phyloP scores from a whole-genome alignment of 2,113 vertebrate species.

The Micronycteris hirsuta region DNA sequence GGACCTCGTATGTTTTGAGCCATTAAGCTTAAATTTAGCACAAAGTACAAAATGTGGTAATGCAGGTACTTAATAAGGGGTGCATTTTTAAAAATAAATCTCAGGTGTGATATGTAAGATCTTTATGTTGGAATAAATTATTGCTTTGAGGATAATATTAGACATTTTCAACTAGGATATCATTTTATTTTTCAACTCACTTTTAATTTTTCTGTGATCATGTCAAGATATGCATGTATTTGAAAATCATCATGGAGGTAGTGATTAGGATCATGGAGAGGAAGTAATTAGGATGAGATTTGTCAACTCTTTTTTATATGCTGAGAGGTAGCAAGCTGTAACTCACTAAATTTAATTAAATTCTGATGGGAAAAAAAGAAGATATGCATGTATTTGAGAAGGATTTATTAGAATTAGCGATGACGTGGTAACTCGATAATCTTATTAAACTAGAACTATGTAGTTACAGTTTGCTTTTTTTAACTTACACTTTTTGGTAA shows the following conservation, averaged over 20 bases:
- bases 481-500: background rate
- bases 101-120: background rate
- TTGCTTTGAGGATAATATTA: background rate
- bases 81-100: background rate
- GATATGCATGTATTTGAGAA: constrained; percentile 34
- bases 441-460: background rate
- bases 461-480: background rate
- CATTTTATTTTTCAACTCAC: background rate
- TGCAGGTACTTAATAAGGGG: background rate
- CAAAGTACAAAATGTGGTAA: background rate
- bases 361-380: too few relatives aligned
- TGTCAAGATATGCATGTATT: background rate
- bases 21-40: constrained; percentile 18
- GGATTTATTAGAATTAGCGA: background rate
- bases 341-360: too few relatives aligned
- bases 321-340: too few relatives aligned
- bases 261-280: too few relatives aligned
- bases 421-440: background rate
- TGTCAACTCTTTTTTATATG: too few relatives aligned
- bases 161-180: background rate
- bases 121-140: background rate
- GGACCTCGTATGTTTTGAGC: background rate
- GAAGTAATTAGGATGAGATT: too few relatives aligned
- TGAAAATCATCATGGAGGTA: too few relatives aligned
- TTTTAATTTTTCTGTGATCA: background rate